Evolutionary conservation across 2,888 invertebrate genomes (phyloP), one percentile per base, ranked within the genome.

Genomic region (Drosophila putrida): DNA sequence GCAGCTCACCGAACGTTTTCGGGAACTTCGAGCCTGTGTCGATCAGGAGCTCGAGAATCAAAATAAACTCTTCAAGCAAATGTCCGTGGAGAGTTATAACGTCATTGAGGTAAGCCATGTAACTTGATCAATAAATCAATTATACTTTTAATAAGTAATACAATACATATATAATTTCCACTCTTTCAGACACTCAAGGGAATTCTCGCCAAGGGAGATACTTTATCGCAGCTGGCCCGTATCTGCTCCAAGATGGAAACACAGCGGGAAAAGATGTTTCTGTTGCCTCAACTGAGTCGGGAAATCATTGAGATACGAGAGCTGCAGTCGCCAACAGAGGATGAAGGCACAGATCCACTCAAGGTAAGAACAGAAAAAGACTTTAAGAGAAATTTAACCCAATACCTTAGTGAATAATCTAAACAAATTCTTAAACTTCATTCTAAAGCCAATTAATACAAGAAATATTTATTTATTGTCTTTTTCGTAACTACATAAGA

Each of bases 241-340:
- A 94, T 95, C 55, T 96, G 96, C 76, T 92, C 94, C 50, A 95
- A 95, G 87, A 94, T 95, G 67, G 96, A 96, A 88, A 94, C 94
- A 0, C 93, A 94, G 47, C 93, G 93, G 0, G 95, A 95, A 78
- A 93, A 94, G 80, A 90, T 93, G 44, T 71, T 93, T 31, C 92
- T 93, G 4, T 92, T 92, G 57, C 88, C 90, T 0, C 80, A 88
- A 35, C 38, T 90, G 69, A 88, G 60, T 9, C 72, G 71, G 4
- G 73, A 76, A n/a, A 80, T 86, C 20, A 87, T 87, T 67, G 91
- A 70, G 69, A 88, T 35, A 47, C 82, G 43, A 80, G 92, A 78
- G 49, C 92, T 93, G 68, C 43, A 59, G 0, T 36, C 59, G n/a
- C 63, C 75, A n/a, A 13, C 49, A 4, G 50, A 71, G 0, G 91